phyloP scores from a whole-genome alignment of 2,797 vertebrate genomes.

The Galagoides demidoff region DNA sequence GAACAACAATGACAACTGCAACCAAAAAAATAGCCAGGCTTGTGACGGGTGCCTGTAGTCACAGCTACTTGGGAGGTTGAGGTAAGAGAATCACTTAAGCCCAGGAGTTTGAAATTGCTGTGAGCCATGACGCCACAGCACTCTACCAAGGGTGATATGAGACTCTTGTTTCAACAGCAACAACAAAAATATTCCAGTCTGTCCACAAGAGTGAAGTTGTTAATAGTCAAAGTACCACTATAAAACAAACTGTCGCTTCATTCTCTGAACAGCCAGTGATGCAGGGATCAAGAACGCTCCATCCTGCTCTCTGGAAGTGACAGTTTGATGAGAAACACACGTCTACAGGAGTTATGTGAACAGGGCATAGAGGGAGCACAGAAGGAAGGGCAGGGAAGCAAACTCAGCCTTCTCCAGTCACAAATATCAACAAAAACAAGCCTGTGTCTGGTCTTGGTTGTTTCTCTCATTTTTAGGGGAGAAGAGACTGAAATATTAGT shows the following conservation, averaged over 20 bases:
- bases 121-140: too few relatives aligned
- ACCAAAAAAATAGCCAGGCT: too few relatives aligned
- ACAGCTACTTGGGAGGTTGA: too few relatives aligned
- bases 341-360: not conserved
- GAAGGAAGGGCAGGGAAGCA: not conserved
- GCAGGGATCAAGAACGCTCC: not conserved
- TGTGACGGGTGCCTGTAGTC: too few relatives aligned
- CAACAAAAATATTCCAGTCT: not conserved
- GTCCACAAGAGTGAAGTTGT: not conserved
- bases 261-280: not conserved
- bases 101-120: too few relatives aligned
- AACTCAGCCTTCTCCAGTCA: not conserved
- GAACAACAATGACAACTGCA: too few relatives aligned
- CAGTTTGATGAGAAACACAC: not conserved
- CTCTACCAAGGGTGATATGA: too few relatives aligned
- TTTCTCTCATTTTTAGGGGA: conserved; percentile 30
- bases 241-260: not conserved
- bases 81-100: too few relatives aligned
- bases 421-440: not conserved
- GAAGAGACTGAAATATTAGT: not conserved
- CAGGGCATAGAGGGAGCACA: not conserved
- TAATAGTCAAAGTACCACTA: not conserved
- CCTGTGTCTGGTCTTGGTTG: not conserved
- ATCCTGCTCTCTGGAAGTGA: not conserved
- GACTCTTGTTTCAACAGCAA: too few relatives aligned